Percentiles rank a stretch among this genome's conserved stretches.
phyloP scores from a whole-genome alignment of 92 coral and sea anemone genomes.

The Muricea muricata region DNA sequence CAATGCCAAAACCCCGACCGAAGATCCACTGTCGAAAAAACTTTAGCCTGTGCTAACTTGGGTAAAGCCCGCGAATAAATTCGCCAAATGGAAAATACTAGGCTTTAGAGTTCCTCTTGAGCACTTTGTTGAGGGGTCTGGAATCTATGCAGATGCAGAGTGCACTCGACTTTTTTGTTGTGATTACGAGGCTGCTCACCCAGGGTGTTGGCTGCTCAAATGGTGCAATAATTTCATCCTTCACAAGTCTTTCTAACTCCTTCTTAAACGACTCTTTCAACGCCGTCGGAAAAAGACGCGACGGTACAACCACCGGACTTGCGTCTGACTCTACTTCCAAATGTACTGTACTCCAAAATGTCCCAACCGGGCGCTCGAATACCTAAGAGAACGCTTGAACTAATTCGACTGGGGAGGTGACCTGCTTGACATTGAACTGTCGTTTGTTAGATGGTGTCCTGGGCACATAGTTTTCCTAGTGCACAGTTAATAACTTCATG shows the following conservation, averaged over 20 bases:
- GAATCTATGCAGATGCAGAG: conserved; percentile 64
- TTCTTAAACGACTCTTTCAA: conserved; percentile 51
- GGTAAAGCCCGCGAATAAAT: no score
- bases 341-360: conserved; percentile 45
- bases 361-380: conserved; percentile 58
- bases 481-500: conserved; percentile 43
- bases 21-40: conserved; percentile 40
- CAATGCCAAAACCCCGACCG: conserved; percentile 64
- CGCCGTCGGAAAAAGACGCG: conserved; percentile 58
- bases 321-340: conserved; percentile 29
- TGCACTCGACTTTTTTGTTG: conserved; percentile 64
- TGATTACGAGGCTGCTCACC: conserved; percentile 60
- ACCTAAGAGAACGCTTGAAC: conserved; percentile 42
- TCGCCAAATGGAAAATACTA: conserved; percentile 52
- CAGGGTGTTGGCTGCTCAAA: conserved; percentile 62
- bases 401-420: conserved; percentile 29
- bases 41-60: conserved; percentile 35
- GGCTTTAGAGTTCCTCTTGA: conserved; percentile 46
- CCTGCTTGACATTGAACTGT: conserved; percentile 6
- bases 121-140: conserved; percentile 52
- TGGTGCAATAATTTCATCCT: conserved; percentile 40
- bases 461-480: conserved; percentile 26
- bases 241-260: conserved; percentile 38
- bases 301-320: conserved; percentile 53
- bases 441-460: background rate